Evolutionary conservation across 2,113 vertebrate species (phyloP).

Genomic region (Rhinoptilus africanus): DNA sequence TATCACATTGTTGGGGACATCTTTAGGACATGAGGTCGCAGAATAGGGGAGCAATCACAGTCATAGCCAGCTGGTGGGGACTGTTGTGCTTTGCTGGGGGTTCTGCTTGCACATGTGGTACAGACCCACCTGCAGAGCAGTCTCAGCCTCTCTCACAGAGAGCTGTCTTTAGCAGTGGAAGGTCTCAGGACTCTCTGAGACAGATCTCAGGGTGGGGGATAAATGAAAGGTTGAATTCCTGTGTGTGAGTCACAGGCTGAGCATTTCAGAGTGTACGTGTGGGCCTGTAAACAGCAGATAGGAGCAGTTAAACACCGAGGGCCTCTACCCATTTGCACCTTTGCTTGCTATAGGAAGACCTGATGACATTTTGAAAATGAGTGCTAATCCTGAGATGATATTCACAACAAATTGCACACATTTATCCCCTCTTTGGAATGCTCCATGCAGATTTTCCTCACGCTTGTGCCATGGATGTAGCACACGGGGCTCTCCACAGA

Average conservation of each 20-base stretch:
- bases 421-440: not conserved
- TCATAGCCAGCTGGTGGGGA: not conserved
- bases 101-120: not conserved
- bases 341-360: not conserved
- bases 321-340: not conserved
- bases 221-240: not conserved
- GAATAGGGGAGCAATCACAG: rapidly evolving
- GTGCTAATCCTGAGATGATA: not conserved
- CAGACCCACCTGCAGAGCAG: not conserved
- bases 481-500: not conserved
- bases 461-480: not conserved
- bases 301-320: not conserved
- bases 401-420: not conserved
- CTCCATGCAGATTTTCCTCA: not conserved
- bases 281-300: not conserved
- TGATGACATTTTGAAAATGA: not conserved
- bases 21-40: not conserved
- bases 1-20: not conserved
- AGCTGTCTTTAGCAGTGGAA: not conserved
- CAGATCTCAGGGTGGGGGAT: rapidly evolving
- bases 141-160: rapidly evolving
- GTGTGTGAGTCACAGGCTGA: not conserved
- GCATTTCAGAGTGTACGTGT: not conserved
- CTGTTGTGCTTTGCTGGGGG: not conserved
- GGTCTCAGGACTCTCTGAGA: not conserved